These are phyloP conservation scores for Spongilla lacustris DNA, from an alignment of 37 sponge, comb jelly and placozoan genomes.

Conservation along the genomic window DNA sequence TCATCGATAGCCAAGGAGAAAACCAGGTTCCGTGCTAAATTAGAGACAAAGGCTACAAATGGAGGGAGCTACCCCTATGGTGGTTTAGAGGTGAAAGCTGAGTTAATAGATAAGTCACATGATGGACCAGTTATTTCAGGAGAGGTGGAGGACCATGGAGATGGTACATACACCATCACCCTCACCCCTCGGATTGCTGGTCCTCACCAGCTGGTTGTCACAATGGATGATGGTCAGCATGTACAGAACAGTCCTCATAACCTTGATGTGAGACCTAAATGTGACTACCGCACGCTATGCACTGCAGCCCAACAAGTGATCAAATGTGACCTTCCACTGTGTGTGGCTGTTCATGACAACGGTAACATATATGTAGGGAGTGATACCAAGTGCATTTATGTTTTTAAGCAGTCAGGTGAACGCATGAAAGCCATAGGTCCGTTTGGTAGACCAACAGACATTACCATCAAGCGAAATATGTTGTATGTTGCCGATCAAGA, in stretches of 20 bases:
- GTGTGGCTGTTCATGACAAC: slow-evolving; percentile 40
- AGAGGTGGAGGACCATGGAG: slow-evolving; percentile 6
- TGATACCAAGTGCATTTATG: neutral
- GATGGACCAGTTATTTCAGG: neutral
- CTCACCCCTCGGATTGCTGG: slow-evolving; percentile 30
- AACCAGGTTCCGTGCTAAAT: no score
- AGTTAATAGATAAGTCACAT: slow-evolving; percentile 7
- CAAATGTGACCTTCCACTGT: no score
- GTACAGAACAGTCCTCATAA: slow-evolving; percentile 31
- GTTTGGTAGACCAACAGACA: slow-evolving; percentile 32
- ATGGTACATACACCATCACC: slow-evolving; percentile 33
- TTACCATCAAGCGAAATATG: slow-evolving; percentile 32
- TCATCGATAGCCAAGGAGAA: neutral
- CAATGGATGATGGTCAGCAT: neutral
- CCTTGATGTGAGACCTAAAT: neutral
- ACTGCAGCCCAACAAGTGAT: no score
- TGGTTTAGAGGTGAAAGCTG: slow-evolving; percentile 2
- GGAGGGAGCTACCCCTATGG: slow-evolving; percentile 29
- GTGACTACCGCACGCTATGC: no score
- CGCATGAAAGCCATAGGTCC: slow-evolving; percentile 5
- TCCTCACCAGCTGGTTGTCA: slow-evolving; percentile 14
- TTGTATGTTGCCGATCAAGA: slow-evolving; percentile 38
- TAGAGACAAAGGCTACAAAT: no score
- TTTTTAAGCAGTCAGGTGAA: slow-evolving; percentile 12
- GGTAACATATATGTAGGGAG: slow-evolving; percentile 18